Base-by-base conservation (phyloP, 1,140 invertebrate genomes). In the Bursaphelenchus mucronatus region DNA sequence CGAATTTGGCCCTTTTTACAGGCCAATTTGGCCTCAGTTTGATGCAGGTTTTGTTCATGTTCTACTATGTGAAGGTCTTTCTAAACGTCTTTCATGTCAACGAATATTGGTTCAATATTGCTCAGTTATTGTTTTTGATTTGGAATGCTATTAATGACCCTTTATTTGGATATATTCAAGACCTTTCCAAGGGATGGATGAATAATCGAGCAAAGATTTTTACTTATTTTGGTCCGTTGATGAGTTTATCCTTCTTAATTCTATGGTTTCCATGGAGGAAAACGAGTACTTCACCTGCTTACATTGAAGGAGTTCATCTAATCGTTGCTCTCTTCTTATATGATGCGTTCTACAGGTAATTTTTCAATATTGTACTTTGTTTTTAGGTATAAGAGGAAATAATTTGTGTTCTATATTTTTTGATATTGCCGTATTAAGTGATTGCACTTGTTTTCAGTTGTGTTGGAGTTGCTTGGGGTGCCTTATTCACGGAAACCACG, bases 91-190 rank as follows among this genome's bases (percentile, higher is more conserved):
- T 82, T 67, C 73, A 82, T 43, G 79, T 84, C n/a, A 64, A 78
- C 46, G 76, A 83, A 54, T 73, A 64, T n/a, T 84, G 82, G 82
- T 84, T 84, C 67, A 82, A 84, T 30, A 58, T 78, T 8, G 71
- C 83, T 6, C 83, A 84, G 66, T 47, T 82, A 8, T 54, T 84
- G 9, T 83, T 81, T 61, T 69, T 84, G 67, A 47, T 84, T 8
- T 84, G 83, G 83, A 84, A 84, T 69, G 79, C 83, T 0, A 69
- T 84, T 43, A 84, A 84, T 63, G 83, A 84, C 63, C 83, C 83
- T 7, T 61, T 84, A 46, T 84, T 84, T 70, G 83, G 82, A 13
- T 83, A 83, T 63, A 58, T 69, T 61, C 68, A 78, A 61, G 68
- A 69, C 61, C 46, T 21, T 2, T 53, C 50, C 9, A 52, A 58